Evolutionary conservation across 2,113 vertebrate genomes (phyloP).

Genomic region (Dipodomys merriami): DNA sequence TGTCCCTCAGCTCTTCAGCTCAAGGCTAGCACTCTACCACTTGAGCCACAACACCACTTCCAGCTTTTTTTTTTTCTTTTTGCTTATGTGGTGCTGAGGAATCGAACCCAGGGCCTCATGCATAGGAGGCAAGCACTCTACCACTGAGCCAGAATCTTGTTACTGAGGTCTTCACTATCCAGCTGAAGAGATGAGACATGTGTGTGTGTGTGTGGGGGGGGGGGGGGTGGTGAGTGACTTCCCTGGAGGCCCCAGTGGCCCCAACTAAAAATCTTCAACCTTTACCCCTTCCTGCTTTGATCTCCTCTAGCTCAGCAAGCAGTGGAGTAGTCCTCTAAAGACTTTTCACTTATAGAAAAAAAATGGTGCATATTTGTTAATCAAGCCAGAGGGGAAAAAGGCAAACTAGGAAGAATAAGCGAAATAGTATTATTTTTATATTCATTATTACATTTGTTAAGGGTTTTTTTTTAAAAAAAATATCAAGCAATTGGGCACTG

Average conservation of each 20-base stretch:
- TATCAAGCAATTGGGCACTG: background rate
- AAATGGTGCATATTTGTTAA: background rate
- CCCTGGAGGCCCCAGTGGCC: background rate
- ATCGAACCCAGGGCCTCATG: no score
- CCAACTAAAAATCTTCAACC: background rate
- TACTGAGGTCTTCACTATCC: background rate
- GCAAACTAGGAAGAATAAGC: background rate
- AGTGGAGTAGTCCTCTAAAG: background rate
- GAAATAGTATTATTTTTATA: background rate
- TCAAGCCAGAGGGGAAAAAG: background rate
- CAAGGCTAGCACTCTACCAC: no score
- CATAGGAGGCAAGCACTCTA: no score
- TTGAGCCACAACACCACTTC: no score
- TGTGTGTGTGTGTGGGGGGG: rapidly evolving
- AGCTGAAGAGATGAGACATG: background rate
- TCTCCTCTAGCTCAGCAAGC: background rate
- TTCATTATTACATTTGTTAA: background rate
- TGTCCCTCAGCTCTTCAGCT: no score
- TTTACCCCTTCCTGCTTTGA: background rate
- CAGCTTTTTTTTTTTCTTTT: no score
- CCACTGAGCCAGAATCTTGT: background rate
- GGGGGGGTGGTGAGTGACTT: background rate
- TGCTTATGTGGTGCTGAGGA: no score
- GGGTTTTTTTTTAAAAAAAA: background rate
- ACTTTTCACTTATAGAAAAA: background rate